These are phyloP conservation scores for Drosophila hawaiiensis DNA, from an alignment of 2,888 invertebrate species.

Conservation along the genomic window DNA sequence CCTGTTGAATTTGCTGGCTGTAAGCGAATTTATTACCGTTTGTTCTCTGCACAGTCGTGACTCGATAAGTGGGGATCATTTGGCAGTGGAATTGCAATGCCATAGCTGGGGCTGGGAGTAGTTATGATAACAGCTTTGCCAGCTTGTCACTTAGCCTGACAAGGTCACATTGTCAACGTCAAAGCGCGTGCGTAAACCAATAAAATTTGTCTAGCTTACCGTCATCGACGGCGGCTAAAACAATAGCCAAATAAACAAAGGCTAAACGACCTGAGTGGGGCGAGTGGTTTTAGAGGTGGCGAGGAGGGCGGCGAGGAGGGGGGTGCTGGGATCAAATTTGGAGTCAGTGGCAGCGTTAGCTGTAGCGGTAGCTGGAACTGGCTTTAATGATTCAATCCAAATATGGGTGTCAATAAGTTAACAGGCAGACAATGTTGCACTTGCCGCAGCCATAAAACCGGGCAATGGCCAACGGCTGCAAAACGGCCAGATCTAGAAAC, in stretches of 20 bases:
- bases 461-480: constrained; percentile 38
- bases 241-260: constrained; percentile 78
- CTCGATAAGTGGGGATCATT: constrained; percentile 10
- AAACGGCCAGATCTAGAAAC: constrained; percentile 16
- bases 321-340: neutral
- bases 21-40: neutral
- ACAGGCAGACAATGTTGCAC: constrained; percentile 80
- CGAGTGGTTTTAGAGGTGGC: neutral
- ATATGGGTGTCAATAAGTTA: constrained; percentile 81
- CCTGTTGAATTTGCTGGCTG: too few relatives aligned
- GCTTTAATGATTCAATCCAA: constrained; percentile 81
- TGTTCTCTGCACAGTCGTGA: neutral
- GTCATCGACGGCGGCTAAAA: constrained; percentile 50
- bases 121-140: constrained; percentile 63
- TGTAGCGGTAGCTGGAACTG: constrained; percentile 55
- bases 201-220: constrained; percentile 74
- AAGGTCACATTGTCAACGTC: constrained; percentile 80
- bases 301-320: too few relatives aligned
- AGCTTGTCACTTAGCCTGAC: constrained; percentile 73
- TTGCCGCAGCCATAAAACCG: constrained; percentile 74
- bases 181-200: constrained; percentile 77
- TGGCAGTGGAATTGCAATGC: constrained; percentile 26
- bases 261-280: constrained; percentile 43
- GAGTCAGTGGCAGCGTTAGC: constrained; percentile 9
- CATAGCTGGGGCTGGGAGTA: constrained; percentile 28